These are phyloP conservation scores for Pseudoatta argentina DNA, from an alignment of 1,140 invertebrate genomes.

Conservation along the genomic window DNA sequence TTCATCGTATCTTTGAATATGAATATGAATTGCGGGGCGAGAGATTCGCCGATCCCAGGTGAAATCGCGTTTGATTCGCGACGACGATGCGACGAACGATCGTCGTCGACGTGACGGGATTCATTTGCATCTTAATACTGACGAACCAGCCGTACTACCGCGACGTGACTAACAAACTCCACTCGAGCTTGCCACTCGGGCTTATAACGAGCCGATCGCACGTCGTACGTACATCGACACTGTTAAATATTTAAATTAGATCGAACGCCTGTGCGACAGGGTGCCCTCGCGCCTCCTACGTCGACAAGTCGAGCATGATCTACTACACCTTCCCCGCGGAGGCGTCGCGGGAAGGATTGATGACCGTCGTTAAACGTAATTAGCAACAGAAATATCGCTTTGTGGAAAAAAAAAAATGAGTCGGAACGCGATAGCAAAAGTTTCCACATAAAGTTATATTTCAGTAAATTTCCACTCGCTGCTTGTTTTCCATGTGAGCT, in stretches of 20 bases:
- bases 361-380: constrained; percentile 45
- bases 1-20: constrained; percentile 19
- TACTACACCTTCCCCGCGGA: not conserved
- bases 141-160: not conserved
- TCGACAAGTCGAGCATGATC: constrained; percentile 36
- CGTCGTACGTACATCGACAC: constrained; percentile 37
- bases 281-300: constrained; percentile 39
- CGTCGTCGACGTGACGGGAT: constrained; percentile 21
- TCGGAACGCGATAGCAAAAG: not conserved
- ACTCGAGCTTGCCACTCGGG: constrained; percentile 33
- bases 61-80: constrained; percentile 1
- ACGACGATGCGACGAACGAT: not conserved
- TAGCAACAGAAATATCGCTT: not conserved
- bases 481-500: too few species aligned
- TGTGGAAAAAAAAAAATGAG: not conserved
- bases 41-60: not conserved
- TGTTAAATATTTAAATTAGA: constrained; percentile 74
- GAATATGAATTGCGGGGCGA: constrained; percentile 44
- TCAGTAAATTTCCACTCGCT: not conserved
- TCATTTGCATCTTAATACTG: constrained; percentile 76
- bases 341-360: not conserved
- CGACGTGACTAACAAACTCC: constrained; percentile 35
- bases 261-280: constrained; percentile 41
- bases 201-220: constrained; percentile 62
- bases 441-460: not conserved